A percentile compares a stretch with the other conserved stretches of the same genome.
Evolutionary conservation across 2,888 invertebrate species (phyloP).

Genomic region (Pollenia labialis): DNA sequence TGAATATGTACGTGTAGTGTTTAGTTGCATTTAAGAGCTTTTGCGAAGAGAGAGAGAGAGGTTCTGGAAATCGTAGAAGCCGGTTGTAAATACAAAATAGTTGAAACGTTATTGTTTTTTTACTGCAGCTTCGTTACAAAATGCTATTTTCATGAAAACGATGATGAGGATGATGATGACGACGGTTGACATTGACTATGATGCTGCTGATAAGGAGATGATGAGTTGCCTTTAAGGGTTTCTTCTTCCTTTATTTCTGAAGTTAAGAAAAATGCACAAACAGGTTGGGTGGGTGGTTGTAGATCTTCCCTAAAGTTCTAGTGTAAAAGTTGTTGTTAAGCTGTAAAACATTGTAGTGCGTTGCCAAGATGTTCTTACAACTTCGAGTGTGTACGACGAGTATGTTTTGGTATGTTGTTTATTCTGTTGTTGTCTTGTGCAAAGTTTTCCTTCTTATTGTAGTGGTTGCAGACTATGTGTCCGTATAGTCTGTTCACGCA

Average conservation of each 20-base stretch:
- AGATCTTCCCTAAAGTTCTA: not conserved
- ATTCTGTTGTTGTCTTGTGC: constrained; percentile 55
- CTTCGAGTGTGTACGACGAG: constrained; percentile 13
- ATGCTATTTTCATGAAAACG: constrained; percentile 43
- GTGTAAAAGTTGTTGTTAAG: constrained; percentile 41
- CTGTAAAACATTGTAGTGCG: constrained; percentile 56
- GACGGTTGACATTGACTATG: constrained; percentile 50
- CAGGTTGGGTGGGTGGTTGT: not conserved
- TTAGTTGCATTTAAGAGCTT: constrained; percentile 23
- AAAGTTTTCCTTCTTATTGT: constrained; percentile 29
- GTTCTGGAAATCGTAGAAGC: constrained; percentile 41
- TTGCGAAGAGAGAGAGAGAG: constrained; percentile 3
- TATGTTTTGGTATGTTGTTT: constrained; percentile 53
- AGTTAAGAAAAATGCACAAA: constrained; percentile 30
- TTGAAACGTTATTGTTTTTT: constrained; percentile 24
- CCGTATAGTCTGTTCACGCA: not conserved
- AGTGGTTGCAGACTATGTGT: constrained; percentile 24
- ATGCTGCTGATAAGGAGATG: constrained; percentile 58
- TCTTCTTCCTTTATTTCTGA: constrained; percentile 40
- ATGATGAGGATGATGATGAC: constrained; percentile 37
- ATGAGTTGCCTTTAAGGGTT: constrained; percentile 70
- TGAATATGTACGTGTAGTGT: constrained; percentile 1
- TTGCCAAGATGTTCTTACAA: constrained; percentile 58
- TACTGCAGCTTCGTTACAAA: constrained; percentile 30
- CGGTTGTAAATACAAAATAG: constrained; percentile 39